These are phyloP conservation scores for Noctua pronuba DNA, from an alignment of 2,888 invertebrate genomes.

Conservation along the genomic window DNA sequence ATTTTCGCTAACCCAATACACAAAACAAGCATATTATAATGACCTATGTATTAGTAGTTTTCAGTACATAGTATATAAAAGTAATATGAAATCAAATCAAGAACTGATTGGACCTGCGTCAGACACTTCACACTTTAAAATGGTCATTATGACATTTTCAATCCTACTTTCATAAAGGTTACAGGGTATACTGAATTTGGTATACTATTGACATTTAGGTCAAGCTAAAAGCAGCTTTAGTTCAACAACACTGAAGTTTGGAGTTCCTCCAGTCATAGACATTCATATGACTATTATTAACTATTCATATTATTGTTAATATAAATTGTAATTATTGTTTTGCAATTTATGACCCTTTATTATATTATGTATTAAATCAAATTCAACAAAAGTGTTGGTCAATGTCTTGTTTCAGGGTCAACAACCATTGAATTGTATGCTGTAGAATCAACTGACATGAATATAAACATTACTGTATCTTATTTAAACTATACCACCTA, in stretches of 20 bases:
- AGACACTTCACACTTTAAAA: not conserved
- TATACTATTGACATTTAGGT: not conserved
- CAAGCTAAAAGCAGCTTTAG: not conserved
- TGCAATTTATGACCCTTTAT: not conserved
- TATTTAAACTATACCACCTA: slow-evolving; percentile 17
- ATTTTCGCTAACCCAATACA: not conserved
- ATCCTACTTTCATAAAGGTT: not conserved
- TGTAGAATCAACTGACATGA: slow-evolving; percentile 10
- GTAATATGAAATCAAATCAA: not conserved
- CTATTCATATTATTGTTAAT: not conserved
- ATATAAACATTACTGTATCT: slow-evolving; percentile 8
- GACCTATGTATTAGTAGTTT: not conserved
- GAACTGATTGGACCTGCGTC: not conserved
- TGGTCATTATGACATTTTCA: not conserved
- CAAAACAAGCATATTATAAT: not conserved
- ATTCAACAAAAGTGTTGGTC: not conserved
- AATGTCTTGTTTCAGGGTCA: slow-evolving; percentile 11
- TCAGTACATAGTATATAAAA: not conserved
- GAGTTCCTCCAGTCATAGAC: not conserved
- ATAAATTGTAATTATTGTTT: not conserved
- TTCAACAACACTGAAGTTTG: not conserved
- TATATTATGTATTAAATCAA: not conserved
- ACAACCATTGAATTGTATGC: slow-evolving; percentile 13
- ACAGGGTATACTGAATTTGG: not conserved
- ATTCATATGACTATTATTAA: no score